Evolutionary conservation across 2,797 vertebrate genomes (phyloP).

Genomic region (Spheniscus humboldti): DNA sequence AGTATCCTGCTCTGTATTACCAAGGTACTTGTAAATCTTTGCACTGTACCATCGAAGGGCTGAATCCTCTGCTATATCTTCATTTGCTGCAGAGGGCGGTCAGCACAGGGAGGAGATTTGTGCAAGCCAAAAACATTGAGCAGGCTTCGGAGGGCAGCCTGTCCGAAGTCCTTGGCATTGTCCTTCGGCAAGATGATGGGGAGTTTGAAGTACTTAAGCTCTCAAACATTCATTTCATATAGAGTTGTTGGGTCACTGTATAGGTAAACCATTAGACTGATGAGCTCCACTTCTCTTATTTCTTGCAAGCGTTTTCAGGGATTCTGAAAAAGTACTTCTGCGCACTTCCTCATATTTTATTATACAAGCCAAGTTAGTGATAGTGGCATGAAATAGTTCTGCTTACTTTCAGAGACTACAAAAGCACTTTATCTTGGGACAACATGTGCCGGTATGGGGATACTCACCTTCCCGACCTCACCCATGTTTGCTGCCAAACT

Average conservation of each 20-base stretch:
- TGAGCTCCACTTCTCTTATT: background rate
- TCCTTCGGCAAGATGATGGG: background rate
- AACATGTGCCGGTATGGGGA: fast-evolving
- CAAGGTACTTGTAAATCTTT: background rate
- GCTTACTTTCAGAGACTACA: background rate
- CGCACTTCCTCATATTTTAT: background rate
- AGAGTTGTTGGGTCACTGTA: background rate
- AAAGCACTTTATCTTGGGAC: background rate
- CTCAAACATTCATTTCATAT: background rate
- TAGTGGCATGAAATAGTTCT: background rate
- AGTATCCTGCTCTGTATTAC: background rate
- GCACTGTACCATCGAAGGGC: fast-evolving
- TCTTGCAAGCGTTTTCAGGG: background rate
- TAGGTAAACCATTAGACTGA: background rate
- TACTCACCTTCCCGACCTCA: background rate
- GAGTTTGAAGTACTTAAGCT: background rate
- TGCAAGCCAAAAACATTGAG: background rate
- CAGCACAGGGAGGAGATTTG: background rate
- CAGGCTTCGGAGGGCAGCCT: background rate
- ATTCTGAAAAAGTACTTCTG: background rate
- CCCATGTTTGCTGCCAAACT: background rate
- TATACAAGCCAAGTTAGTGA: background rate
- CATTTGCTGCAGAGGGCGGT: background rate
- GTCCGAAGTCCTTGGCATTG: background rate
- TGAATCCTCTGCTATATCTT: background rate